phyloP scores from a whole-genome alignment of 2,797 vertebrate species.

The Rhabdomys pumilio region DNA sequence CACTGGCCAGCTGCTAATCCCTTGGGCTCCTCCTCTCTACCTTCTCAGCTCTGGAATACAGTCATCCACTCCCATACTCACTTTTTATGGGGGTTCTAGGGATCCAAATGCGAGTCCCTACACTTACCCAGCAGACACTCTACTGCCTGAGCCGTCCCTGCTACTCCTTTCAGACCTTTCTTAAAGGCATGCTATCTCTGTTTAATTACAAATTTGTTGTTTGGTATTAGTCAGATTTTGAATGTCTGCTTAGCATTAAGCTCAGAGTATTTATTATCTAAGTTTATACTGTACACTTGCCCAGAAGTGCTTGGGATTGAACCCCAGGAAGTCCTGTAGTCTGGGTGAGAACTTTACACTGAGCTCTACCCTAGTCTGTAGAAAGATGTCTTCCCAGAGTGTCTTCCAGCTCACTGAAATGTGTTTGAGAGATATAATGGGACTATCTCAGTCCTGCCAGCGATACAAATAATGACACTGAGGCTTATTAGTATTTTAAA shows the following conservation, averaged over 20 bases:
- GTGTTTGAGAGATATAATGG: neutral
- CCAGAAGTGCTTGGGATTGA: neutral
- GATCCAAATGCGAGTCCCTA: neutral
- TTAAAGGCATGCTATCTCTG: neutral
- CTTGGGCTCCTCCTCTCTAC: neutral
- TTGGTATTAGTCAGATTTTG: slow-evolving; percentile 46
- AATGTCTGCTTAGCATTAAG: neutral
- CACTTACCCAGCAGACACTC: too few relatives aligned
- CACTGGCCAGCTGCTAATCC: neutral
- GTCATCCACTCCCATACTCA: too few relatives aligned
- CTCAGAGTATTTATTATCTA: slow-evolving; percentile 13
- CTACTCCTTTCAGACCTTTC: neutral
- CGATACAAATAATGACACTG: neutral
- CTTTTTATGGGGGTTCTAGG: neutral
- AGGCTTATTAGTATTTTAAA: neutral
- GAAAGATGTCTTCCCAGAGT: neutral
- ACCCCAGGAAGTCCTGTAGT: neutral
- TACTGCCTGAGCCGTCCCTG: neutral
- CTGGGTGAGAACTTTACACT: neutral
- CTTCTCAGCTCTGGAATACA: neutral
- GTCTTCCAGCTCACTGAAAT: neutral
- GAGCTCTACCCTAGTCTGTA: neutral
- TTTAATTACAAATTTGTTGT: slow-evolving; percentile 57
- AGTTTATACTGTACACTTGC: slow-evolving; percentile 9
- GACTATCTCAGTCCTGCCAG: neutral